Evolutionary conservation across 2,888 invertebrate genomes (phyloP), one percentile per base, ranked within the genome.

Genomic region (Theretra japonica): DNA sequence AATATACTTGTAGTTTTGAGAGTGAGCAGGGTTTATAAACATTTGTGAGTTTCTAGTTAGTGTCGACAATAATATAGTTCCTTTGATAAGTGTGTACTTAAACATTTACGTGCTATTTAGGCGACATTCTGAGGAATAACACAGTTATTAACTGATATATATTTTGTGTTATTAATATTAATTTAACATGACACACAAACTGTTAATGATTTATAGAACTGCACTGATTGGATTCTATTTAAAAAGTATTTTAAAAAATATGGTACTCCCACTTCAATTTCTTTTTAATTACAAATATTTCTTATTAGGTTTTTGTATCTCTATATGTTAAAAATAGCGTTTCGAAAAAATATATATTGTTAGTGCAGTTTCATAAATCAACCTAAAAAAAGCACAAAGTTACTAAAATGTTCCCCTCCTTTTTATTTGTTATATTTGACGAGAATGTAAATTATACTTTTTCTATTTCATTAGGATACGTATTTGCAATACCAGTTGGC

Each of bases 401-500:
- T 78, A 88, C 86, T 90, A 89, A 89, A 82, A 70, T 80, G 79
- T 79, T 79, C 73, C 71, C 79, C 75, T 15, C 75, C 77, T 53
- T 33, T 53, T 59, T 74, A 69, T 70, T 19, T 73, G 48, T 48
- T 69, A 70, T 41, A 48, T 72, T 68, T 76, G 68, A 68, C 57
- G 25, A 50, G 86, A 84, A 88, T 84, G 82, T 78, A 74, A 74
- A 76, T 75, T 83, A 79, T 81, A 79, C 83, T 87, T 86, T 92
- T 92, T 93, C 87, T 90, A 89, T 92, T 91, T 87, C 80, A 90
- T 89, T 91, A 94, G 94, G 94, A 94, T 89, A 89, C 93, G 79
- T 94, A 88, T 92, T 93, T 93, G 90, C 92, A 93, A 92, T 90
- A 90, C 92, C 93, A 93, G 93, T 87, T 93, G 91, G 92, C 93